Evolutionary conservation across 2,797 vertebrate genomes (phyloP).

Genomic region (Protonibea diacanthus): DNA sequence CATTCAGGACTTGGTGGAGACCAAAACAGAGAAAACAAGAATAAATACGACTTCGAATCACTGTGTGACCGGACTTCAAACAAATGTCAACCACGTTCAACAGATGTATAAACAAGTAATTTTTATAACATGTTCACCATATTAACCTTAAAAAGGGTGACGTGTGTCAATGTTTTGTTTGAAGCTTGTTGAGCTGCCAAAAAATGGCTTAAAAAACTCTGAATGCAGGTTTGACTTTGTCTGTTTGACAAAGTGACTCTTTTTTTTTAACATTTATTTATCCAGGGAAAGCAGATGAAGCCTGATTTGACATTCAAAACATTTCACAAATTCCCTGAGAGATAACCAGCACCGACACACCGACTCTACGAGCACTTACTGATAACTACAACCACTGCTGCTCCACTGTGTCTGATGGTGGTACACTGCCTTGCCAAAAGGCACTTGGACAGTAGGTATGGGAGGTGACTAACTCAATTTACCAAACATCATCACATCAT

Average conservation of each 20-base stretch:
- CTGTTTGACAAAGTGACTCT: not conserved
- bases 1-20: not conserved
- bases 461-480: not conserved
- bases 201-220: not conserved
- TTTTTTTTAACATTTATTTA: not conserved
- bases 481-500: not conserved
- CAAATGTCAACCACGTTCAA: not conserved
- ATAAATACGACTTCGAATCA: not conserved
- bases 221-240: not conserved
- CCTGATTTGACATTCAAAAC: not conserved
- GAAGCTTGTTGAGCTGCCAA: not conserved
- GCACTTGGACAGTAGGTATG: not conserved
- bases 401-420: not conserved
- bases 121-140: not conserved
- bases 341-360: not conserved
- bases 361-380: not conserved
- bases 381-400: not conserved
- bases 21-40: not conserved
- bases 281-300: not conserved
- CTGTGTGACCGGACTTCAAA: not conserved
- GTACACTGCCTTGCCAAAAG: not conserved
- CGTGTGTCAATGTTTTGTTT: not conserved
- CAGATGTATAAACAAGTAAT: too few species aligned
- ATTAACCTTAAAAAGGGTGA: not conserved
- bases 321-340: not conserved